These are phyloP conservation scores for Cerceris ruficornis DNA, from an alignment of 2,888 invertebrate genomes.

Conservation along the genomic window DNA sequence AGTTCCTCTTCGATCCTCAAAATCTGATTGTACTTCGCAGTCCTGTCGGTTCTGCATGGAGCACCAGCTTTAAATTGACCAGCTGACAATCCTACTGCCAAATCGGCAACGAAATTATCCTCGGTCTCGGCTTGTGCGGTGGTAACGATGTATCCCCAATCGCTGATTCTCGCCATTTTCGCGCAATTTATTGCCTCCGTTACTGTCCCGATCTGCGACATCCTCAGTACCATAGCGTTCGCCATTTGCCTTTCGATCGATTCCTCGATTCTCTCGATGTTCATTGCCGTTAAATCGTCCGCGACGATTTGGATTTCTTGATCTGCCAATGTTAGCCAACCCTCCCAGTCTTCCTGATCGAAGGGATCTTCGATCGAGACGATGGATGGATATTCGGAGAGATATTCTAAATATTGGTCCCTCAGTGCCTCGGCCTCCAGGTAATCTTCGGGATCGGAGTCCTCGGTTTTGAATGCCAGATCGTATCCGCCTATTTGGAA, in stretches of 20 bases:
- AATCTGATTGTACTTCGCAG: slow-evolving; percentile 77
- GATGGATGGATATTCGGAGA: slow-evolving; percentile 70
- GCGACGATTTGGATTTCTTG: slow-evolving; percentile 73
- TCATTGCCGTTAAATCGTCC: slow-evolving; percentile 75
- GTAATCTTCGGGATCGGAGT: slow-evolving; percentile 74
- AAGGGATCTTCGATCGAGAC: slow-evolving; percentile 78
- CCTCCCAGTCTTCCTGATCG: slow-evolving; percentile 75
- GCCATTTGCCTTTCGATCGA: slow-evolving; percentile 72
- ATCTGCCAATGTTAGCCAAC: slow-evolving; percentile 73
- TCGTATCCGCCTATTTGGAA: slow-evolving; percentile 72
- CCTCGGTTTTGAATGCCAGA: slow-evolving; percentile 74
- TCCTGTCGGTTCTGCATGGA: slow-evolving; percentile 73
- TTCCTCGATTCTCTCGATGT: slow-evolving; percentile 73
- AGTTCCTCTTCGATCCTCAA: slow-evolving; percentile 78
- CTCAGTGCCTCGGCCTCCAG: slow-evolving; percentile 70
- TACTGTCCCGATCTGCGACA: slow-evolving; percentile 74
- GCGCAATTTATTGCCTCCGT: slow-evolving; percentile 74
- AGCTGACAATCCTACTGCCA: slow-evolving; percentile 74
- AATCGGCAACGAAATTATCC: slow-evolving; percentile 76
- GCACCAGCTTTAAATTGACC: slow-evolving; percentile 77
- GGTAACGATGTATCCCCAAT: slow-evolving; percentile 72
- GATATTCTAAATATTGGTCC: slow-evolving; percentile 71
- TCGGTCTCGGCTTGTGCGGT: slow-evolving; percentile 75
- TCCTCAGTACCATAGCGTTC: slow-evolving; percentile 72
- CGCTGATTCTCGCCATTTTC: slow-evolving; percentile 68